Evolutionary conservation across 2,888 invertebrate species (phyloP), one percentile per base, ranked within the genome.

Genomic region (Balanococcus diminutus): DNA sequence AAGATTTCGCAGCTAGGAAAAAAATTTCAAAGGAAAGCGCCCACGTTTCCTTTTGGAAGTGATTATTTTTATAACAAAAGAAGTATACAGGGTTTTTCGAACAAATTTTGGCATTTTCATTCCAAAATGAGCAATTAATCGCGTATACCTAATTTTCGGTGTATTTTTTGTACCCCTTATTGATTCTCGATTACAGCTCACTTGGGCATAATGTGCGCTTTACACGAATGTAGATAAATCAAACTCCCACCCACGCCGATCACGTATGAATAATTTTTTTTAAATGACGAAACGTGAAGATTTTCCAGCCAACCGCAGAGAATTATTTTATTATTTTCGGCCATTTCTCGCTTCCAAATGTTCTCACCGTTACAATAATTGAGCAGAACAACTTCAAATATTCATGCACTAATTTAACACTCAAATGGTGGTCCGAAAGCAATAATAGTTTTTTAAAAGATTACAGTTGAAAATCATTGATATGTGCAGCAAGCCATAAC

Each of bases 401-500:
- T 82, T 82, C 82, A 82, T 82, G 82, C 82, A 51, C 56, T 82
- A 56, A 82, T 82, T 82, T 82, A 51, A 51, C 46, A 51, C 81
- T 51, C 51, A 82, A 51, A 82, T 14, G 82, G 75, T 79, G 75
- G 75, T 79, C 75, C 75, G 36, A 79, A 79, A 79, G 22, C 75
- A n/a, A 36, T 79, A 36, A 79, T 79, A 16, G 75, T 79, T 36
- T 67, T 67, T 67, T 67, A 67, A 67, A 67, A 67, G 67, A 28
- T 28, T 28, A 67, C 28, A 16, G 28, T 79, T 36, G 0, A 36
- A 36, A 79, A 79, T 79, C 72, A 84, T 84, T 39, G 85, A 85
- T 85, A 85, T 85, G 85, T 75, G 85, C 75, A 85, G 79, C 85
- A 85, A 85, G 85, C 85, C 85, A 85, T 85, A 75, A 85, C 72